Percentiles rank a stretch among this genome's conserved stretches.
phyloP scores from a whole-genome alignment of 2,888 invertebrate species.

The Standfussiana lucernea region DNA sequence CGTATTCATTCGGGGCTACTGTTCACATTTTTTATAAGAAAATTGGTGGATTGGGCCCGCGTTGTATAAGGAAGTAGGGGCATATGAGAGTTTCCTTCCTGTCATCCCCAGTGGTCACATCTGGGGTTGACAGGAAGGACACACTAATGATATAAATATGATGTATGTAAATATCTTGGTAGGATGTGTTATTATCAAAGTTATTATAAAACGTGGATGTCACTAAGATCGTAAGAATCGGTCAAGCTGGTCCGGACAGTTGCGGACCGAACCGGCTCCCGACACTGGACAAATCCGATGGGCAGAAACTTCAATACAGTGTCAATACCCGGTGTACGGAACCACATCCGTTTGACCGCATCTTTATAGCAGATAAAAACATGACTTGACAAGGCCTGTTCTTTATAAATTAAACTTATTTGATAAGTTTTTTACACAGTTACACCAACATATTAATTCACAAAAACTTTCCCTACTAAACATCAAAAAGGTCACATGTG shows the following conservation, averaged over 20 bases:
- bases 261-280: not conserved
- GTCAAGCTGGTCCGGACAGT: not conserved
- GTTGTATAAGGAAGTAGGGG: not conserved
- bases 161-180: not conserved
- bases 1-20: slow-evolving; percentile 41
- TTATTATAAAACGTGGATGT: not conserved
- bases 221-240: not conserved
- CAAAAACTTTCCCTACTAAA: not conserved
- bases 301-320: not conserved
- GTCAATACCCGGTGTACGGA: not conserved
- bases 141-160: not conserved
- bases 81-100: not conserved
- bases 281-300: not conserved
- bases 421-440: not conserved
- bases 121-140: no score
- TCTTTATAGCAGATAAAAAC: not conserved
- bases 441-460: not conserved
- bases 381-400: not conserved
- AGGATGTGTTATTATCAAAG: not conserved
- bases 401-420: not conserved
- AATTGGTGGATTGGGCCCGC: slow-evolving; percentile 26
- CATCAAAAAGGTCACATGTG: not conserved
- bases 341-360: not conserved
- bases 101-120: slow-evolving; percentile 6
- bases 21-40: slow-evolving; percentile 35